Conservation (phyloP, 2,797 vertebrate species). For the Chromobotia macracanthus region DNA sequence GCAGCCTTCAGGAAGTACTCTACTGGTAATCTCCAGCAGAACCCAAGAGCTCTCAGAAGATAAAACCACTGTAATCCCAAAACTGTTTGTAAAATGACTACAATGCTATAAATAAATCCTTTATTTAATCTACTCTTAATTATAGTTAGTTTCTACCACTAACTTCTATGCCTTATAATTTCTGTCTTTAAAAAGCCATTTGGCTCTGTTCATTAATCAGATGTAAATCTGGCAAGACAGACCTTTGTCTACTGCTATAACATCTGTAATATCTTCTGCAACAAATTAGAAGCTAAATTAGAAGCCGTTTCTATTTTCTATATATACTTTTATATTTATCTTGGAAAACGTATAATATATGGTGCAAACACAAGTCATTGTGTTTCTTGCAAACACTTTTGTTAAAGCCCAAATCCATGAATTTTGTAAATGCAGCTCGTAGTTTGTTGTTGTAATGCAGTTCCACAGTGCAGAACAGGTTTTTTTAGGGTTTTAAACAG, state of each 20-base stretch:
- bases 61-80: not conserved
- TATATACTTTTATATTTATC: too few species aligned
- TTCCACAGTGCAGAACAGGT: not conserved
- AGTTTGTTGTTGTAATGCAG: not conserved
- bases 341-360: not conserved
- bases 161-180: too few species aligned
- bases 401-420: too few species aligned
- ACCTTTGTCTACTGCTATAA: too few species aligned
- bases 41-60: not conserved
- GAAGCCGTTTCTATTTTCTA: too few species aligned
- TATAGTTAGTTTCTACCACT: not conserved
- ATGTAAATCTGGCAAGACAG: too few species aligned
- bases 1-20: not conserved
- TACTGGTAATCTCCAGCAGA: not conserved
- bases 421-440: too few species aligned
- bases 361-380: not conserved
- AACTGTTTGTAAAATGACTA: not conserved
- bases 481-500: too few species aligned
- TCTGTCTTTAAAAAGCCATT: too few species aligned
- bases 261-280: too few species aligned
- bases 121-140: not conserved
- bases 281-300: too few species aligned
- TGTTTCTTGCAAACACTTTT: not conserved
- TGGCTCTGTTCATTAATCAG: too few species aligned
- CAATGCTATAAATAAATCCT: not conserved